phyloP scores from a whole-genome alignment of 2,888 invertebrate genomes.

The Copidosoma aretas region DNA sequence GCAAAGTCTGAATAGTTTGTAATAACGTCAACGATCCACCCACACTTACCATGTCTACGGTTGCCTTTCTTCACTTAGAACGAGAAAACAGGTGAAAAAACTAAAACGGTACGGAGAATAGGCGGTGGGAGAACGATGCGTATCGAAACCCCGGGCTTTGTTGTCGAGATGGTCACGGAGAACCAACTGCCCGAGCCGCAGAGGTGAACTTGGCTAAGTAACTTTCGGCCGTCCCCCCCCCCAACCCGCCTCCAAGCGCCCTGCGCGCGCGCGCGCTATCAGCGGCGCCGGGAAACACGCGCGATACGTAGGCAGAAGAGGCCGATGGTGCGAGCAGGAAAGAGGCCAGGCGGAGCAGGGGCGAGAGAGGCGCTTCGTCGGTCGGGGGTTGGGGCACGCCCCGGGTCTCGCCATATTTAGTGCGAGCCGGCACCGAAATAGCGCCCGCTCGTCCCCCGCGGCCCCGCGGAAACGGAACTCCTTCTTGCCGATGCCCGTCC shows the following conservation, averaged over 20 bases:
- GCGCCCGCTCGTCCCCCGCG: slow-evolving; percentile 46
- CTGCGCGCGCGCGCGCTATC: not conserved
- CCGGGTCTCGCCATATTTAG: slow-evolving; percentile 62
- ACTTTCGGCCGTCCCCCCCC: slow-evolving; percentile 47
- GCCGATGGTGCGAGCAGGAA: not conserved
- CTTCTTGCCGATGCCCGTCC: no score
- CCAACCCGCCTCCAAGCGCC: slow-evolving; percentile 42
- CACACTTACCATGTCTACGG: slow-evolving; percentile 34
- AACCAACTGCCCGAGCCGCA: slow-evolving; percentile 61
- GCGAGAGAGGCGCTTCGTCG: not conserved
- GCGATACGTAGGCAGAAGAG: no score
- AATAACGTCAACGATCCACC: not conserved
- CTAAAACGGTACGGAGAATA: slow-evolving; percentile 11
- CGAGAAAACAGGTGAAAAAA: slow-evolving; percentile 48
- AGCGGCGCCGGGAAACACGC: not conserved
- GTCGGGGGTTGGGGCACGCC: slow-evolving; percentile 50
- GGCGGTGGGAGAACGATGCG: slow-evolving; percentile 49
- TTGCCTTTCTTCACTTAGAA: slow-evolving; percentile 13
- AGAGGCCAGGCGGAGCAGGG: not conserved
- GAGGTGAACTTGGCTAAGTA: slow-evolving; percentile 62
- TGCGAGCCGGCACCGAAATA: slow-evolving; percentile 61
- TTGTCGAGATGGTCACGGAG: slow-evolving; percentile 59
- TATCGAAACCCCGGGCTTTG: not conserved
- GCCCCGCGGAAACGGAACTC: not conserved
- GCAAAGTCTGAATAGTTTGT: not conserved